Evolutionary conservation across 2,888 invertebrate genomes (phyloP), one percentile per base, ranked within the genome.

Genomic region (Caenorhabditis sinica): DNA sequence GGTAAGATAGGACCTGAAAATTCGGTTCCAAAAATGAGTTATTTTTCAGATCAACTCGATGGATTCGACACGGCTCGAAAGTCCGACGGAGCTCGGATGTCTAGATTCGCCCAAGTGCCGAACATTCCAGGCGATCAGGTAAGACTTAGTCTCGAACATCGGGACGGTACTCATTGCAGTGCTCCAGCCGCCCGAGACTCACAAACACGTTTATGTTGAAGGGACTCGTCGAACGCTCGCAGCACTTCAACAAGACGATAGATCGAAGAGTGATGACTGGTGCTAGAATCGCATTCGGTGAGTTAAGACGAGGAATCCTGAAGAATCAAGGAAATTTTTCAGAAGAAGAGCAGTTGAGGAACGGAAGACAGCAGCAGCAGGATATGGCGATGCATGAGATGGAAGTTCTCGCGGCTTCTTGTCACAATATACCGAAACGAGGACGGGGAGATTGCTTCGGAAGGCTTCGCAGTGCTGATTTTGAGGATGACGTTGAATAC

Each of bases 201-300:
- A n/a, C 61, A 23, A 81, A 66, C 81, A 81, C 60, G 53, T 60
- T 61, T 23, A 74, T 74, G 74, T 30, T 81, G 25, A 73, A 68
- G 51, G 79, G 79, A 79, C 73, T 83, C 68, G 56, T 83, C 58
- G 74, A 83, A 49, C 71, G 69, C 15, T 53, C 83, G 23, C 68
- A 69, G 13, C 20, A 73, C 49, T 83, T 66, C 63, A 83, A 83
- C 43, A 79, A 83, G 40, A 45, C 43, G 13, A 53, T 79, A 20
- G 83, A 83, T 56, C 68, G 56, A 2, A 69, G 69, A 63, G 61
- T 74, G 33, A 56, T 83, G 53, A 72, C 79, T 15, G 83, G 79
- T 8, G 63, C 74, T 8, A 79, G 83, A 71, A 69, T 83, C 53
- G 79, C 79, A 4, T 74, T 79, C n/a, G 83, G 83, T 83, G 61